These are phyloP conservation scores for Eristalis pertinax DNA, from an alignment of 2,888 invertebrate species.

Conservation along the genomic window DNA sequence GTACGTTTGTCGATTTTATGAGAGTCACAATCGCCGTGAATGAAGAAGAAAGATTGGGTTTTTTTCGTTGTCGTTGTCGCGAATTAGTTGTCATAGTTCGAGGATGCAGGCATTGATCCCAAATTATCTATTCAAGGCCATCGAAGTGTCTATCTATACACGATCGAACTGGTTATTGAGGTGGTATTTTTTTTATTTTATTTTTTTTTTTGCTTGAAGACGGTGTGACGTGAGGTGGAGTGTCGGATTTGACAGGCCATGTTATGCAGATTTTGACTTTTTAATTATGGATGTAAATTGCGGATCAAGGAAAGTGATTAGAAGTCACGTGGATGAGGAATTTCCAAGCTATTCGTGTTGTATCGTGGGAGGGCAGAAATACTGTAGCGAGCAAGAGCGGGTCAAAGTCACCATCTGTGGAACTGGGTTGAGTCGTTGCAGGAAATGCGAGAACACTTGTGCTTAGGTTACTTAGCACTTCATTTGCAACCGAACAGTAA, in stretches of 20 bases:
- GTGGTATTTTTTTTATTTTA: not conserved
- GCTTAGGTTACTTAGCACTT: too few species aligned
- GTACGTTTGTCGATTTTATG: not conserved
- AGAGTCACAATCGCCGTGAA: not conserved
- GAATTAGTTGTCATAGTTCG: not conserved
- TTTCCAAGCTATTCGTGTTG: not conserved
- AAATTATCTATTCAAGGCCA: not conserved
- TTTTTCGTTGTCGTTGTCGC: not conserved
- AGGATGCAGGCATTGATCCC: not conserved
- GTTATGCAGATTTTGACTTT: not conserved
- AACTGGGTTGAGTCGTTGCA: too few species aligned
- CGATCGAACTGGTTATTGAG: not conserved
- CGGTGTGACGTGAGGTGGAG: not conserved
- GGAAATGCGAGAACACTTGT: too few species aligned
- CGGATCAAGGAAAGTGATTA: not conserved
- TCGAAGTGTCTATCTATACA: not conserved
- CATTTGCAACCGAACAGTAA: too few species aligned
- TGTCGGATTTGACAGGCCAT: too few species aligned
- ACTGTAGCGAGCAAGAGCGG: too few species aligned
- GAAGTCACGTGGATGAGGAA: not conserved
- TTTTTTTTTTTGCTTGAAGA: not conserved
- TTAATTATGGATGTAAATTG: not conserved
- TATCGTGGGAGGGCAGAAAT: too few species aligned
- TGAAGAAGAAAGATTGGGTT: not conserved
- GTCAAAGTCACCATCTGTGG: too few species aligned